Base-by-base conservation (phyloP, 2,113 vertebrate species). In the Seriola quinqueradiata region DNA sequence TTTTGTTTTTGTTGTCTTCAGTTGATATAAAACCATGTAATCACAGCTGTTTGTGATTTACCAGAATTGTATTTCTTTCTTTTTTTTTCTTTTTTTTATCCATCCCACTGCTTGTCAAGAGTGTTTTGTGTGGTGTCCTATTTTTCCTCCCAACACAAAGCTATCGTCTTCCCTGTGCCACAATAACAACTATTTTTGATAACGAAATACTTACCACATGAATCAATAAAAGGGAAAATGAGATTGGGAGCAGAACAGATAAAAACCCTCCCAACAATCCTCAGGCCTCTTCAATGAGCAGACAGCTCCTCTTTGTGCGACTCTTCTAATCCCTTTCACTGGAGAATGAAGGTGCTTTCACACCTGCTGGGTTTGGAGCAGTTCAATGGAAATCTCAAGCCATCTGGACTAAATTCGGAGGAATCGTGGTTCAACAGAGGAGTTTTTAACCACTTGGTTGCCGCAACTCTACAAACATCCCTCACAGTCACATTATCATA, bases 291-390 rank as follows among this genome's bases (percentile, higher is more conserved):
- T 78, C 70, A 44, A 8, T 34, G 70, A 70, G 36, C 67, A 64
- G 64, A 34, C 66, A 58, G 14, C 23, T 36, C 71, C 48, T 25
- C 70, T 83, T 75, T 82, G 84, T 79, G 65, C n/a, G 70, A 5
- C 64, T 17, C 58, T 19, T 75, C 60, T 86, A 66, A 78, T 82
- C 65, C 79, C 54, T 59, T 44, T 59, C 52, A 34, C 25, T 10
- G 54, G 7, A 55, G 65, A 61, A 46, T 3, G 36, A 48, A 66
- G 65, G 70, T 65, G 75, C 50, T 78, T 73, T 70, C 72, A 60
- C 84, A 82, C 80, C 84, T 86, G 74, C 60, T 1, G 66, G 16
- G 73, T 58, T 58, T 65, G 58, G 73, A 76, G 69, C 19, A 1
- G 19, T 4, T 65, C 50, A 78, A 74, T 75, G 34, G 16, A 55